Base-by-base conservation (phyloP, 2,113 vertebrate species). In the Puntigrus tetrazona region DNA sequence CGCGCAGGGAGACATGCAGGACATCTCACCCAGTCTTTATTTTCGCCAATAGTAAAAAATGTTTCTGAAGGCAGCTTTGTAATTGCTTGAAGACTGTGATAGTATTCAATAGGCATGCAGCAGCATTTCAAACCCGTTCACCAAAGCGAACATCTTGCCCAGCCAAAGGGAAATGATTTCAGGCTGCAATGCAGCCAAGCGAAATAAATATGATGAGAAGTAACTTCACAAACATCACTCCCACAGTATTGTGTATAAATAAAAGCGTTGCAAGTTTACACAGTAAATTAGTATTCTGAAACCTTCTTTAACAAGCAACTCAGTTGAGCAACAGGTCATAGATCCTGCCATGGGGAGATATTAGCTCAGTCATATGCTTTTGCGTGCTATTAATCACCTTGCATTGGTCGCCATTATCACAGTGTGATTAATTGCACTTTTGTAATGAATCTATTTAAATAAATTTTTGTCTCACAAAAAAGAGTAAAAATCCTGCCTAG, bases 401-500 rank as follows among this genome's bases (percentile, higher is more conserved):
- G 85, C 90, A 86, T 89, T 88, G 89, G 89, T 91, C 88, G 88
- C 87, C 79, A 29, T 80, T 77, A 84, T 85, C 84, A 27, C 3
- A 34, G 85, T 43, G 41, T 94, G 93, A 94, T 93, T 91, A 93
- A 95, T 92, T 90, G 87, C 86, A 87, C 90, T 92, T 93, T 90
- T 84, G 89, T 91, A 91, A 92, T 89, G 88, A 88, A 87, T 85
- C 81, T 86, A 89, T 91, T 75, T 69, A 73, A 61, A 84, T 78
- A 86, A 77, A 85, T 85, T n/a, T n/a, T 79, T 86, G 77, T 85
- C 87, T 91, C 92, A 89, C 89, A 89, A 89, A 92, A n/a, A 91
- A 85, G 90, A 89, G 90, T 87, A 93, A 91, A 87, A 83, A 78
- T 81, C 85, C 63, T 77, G 78, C 11, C 22, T 8, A 50, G 52